These are phyloP conservation scores for Menidia beryllina DNA, from an alignment of 2,113 vertebrate species.

Conservation along the genomic window DNA sequence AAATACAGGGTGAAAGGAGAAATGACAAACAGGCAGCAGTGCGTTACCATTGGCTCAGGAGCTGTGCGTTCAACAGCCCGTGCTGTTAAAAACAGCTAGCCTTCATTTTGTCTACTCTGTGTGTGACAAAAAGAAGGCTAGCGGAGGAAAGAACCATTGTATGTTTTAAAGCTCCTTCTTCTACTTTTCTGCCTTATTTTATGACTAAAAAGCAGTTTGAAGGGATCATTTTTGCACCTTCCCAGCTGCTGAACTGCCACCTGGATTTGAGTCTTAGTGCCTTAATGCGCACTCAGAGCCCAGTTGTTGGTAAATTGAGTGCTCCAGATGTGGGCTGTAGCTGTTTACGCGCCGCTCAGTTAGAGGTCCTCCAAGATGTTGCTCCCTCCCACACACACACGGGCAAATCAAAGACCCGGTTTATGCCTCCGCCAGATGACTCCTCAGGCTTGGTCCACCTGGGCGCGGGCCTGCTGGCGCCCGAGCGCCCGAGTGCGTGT, in stretches of 20 bases:
- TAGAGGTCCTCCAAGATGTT: slow-evolving; percentile 38
- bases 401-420: slow-evolving; percentile 6
- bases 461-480: too few relatives aligned
- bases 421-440: too few relatives aligned
- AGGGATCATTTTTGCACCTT: background rate
- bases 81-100: background rate
- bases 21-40: background rate
- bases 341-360: background rate
- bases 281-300: background rate
- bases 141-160: background rate
- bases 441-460: too few relatives aligned
- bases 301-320: background rate
- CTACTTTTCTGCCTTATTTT: slow-evolving; percentile 6
- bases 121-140: too few relatives aligned
- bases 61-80: background rate
- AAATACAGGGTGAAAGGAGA: background rate
- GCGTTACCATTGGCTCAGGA: background rate
- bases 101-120: background rate
- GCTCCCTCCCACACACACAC: slow-evolving; percentile 16
- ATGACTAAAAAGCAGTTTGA: slow-evolving; percentile 4
- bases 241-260: background rate
- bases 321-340: background rate
- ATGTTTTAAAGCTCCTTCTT: background rate
- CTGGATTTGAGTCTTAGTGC: background rate
- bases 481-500: too few relatives aligned